Percentiles rank a stretch among this genome's conserved stretches.
These are phyloP conservation scores for Gallinago media DNA, from an alignment of 2,113 vertebrate genomes.

Conservation along the genomic window DNA sequence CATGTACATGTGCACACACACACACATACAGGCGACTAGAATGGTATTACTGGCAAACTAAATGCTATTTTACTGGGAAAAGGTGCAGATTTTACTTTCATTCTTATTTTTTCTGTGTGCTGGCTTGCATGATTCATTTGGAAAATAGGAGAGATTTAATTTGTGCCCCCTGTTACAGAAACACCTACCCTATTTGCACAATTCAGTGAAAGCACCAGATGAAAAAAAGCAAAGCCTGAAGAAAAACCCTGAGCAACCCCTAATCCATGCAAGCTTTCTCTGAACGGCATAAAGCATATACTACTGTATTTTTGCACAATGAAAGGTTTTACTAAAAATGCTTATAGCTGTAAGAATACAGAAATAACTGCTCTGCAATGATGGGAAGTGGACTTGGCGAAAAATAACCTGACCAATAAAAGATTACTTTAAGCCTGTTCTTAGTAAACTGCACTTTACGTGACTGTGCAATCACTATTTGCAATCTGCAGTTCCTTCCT, in stretches of 20 bases:
- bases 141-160: neutral
- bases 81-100: neutral
- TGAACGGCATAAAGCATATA: neutral
- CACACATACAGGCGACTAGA: neutral
- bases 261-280: neutral
- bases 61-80: neutral
- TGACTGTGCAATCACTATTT: neutral
- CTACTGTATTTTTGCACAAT: neutral
- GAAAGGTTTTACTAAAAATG: neutral
- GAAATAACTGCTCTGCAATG: neutral
- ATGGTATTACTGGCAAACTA: neutral
- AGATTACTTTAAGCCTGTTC: neutral
- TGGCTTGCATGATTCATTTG: neutral
- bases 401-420: neutral
- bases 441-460: neutral
- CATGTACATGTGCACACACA: neutral
- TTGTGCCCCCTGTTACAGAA: neutral
- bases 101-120: neutral
- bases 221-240: neutral
- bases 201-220: neutral
- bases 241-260: neutral
- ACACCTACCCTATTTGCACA: neutral
- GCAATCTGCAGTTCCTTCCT: conserved; percentile 9
- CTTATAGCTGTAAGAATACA: neutral
- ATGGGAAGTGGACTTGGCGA: neutral